Base-by-base conservation (phyloP, 2,888 invertebrate species). In the Cephonodes hylas region DNA sequence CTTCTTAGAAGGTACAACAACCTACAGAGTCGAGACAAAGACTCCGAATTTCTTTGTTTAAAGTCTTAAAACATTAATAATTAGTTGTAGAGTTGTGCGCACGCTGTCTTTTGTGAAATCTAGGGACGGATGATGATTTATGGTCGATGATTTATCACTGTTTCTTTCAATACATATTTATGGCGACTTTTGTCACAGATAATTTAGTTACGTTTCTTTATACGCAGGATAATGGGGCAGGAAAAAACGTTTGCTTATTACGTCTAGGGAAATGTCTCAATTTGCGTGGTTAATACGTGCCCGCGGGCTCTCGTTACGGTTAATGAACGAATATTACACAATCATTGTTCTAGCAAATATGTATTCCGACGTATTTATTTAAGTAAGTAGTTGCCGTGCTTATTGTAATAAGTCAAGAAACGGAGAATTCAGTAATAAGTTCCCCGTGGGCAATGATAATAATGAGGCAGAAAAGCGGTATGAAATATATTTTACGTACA, bases 1-100 rank as follows among this genome's bases (percentile, higher is more conserved):
- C 72, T 85, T 84, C 86, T 75, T 22, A 72, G 85, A 85, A 85
- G 78, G 79, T 71, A 75, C 71, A 68, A 64, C 69, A 44, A 62
- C 34, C 3, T 18, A 18, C 27, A 59, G 59, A 66, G 63, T 57
- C 25, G 46, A 68, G 53, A 53, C 64, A 70, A 67, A 64, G 64
- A 70, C 65, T 60, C 64, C 62, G 61, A 63, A 58, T 27, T 63
- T 68, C 65, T 68, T 77, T 77, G 77, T 80, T 71, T 67, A 66
- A 69, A 73, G 67, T 69, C n/a, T 72, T 69, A 69, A 73, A 74
- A 72, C 70, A 68, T 74, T 76, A 71, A 83, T 84, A 79, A 84
- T 82, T 75, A 76, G 69, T 72, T 77, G 72, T 71, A 79, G 80
- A 74, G 74, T 69, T 66, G 69, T 66, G 73, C 74, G 31, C 18